Base-by-base conservation (phyloP, 2,113 vertebrate species). In the Gasterosteus nipponicus region DNA sequence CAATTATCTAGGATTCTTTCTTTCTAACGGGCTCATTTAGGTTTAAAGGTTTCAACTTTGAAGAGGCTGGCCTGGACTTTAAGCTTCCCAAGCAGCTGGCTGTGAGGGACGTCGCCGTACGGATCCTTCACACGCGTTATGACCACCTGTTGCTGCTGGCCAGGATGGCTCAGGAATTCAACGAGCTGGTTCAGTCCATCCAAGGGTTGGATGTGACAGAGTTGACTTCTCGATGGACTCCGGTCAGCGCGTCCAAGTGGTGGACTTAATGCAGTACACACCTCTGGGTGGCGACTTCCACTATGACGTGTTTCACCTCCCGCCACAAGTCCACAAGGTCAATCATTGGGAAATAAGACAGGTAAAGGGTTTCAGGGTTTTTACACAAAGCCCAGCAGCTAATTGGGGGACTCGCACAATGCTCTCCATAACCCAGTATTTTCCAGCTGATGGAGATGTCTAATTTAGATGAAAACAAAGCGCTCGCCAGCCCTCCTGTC, bases 251-350 rank as follows among this genome's bases (percentile, higher is more conserved):
- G 57, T 65, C 1, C 59, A 78, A 0, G 29, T 92, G 2, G 93
- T 96, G 49, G 96, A 99, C 78, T 26, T 96, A 84, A 87, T 85
- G 42, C 93, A 93, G 56, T 96, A 95, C 86, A 89, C 84, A 0
- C 87, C 92, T 0, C 79, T 98, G 81, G 97, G 97, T 0, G 97
- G 97, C 0, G 92, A 98, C 61, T 97, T 94, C 82, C 95, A 94
- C 74, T 95, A 93, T 0, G 90, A 96, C 0, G 78, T 86, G 0
- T 94, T 97, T 73, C 86, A 86, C 59, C 91, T 99, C 29, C 97
- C 97, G 0, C 95, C 95, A 0, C 97, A 96, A 83, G 86, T 85
- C 73, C 85, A 82, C 1, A 70, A 84, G 0, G 19, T 92, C 67
- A 93, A 88, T 0, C 91, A 90, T 77, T 99, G 97, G 97, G 93